Base-by-base conservation (phyloP, 35 echinoderm and acorn worm genomes). In the Lytechinus variegatus region DNA sequence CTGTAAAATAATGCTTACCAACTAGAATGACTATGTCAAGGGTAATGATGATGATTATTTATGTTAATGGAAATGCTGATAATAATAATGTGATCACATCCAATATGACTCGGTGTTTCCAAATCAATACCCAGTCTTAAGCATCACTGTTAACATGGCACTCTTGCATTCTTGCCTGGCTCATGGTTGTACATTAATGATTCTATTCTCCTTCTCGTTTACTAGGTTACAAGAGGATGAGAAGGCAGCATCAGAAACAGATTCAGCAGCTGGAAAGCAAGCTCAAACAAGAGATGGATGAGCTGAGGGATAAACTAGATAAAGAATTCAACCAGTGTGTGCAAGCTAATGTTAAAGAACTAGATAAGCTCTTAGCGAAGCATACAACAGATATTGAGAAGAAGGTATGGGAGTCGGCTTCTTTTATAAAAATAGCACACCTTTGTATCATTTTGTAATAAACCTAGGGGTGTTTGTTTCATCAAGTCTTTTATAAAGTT, bases 171-270 rank as follows among this genome's bases (percentile, higher is more conserved):
- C 33, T 2, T 44, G 33, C 33, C 33, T 28, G 27, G 87, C 10
- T n/a, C 9, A 88, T 88, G 27, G 5, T 27, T 28, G 27, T 88
- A 27, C 3, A 27, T 27, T 5, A 90, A 52, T 54, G 4, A 52
- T 54, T 90, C 27, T 3, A 90, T 52, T 14, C 27, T 21, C 27
- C 88, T 12, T 52, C 88, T 90, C 27, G 10, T 44, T 95, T 1
- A n/a, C 52, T 87, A 96, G 97, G 98, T 33, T 99, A 99, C 97
- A 97, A 97, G 97, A 92, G 97, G 94, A 97, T 99, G 97, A 94
- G 98, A 13, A 66, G 96, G 79, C 95, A 92, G 54, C 98, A 99
- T 87, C 98, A 97, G 94, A 99, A 99, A 86, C 98, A 99, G 95
- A 60, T 99, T 1, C 98, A 98, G 56, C 96, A 97, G 89, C 86